Base-by-base conservation (phyloP, 2,888 invertebrate genomes). In the Crossocerus cetratus region DNA sequence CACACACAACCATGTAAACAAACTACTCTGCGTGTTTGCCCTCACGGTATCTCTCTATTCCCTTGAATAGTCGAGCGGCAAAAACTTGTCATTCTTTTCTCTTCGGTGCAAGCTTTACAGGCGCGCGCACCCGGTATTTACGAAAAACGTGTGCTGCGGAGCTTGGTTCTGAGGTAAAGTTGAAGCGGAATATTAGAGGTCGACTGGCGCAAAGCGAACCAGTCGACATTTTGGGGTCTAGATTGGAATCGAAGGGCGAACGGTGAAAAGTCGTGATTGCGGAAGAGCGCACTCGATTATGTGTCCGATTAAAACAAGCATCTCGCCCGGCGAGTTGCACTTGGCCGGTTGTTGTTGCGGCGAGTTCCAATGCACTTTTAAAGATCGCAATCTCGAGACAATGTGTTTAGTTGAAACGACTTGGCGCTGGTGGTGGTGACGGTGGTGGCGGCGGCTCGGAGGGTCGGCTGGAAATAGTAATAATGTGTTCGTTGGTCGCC, bases 391-490 rank as follows among this genome's bases (percentile, higher is more conserved):
- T 75, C 68, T 67, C 42, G 42, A 61, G 43, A 62, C 45, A 72
- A 72, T 67, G 65, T 56, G 77, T 74, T 77, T 64, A 61, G 62
- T 20, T 22, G 49, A 61, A 62, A 65, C 66, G 22, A 32, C 53
- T 75, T 56, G 56, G 60, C 14, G 55, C 20, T n/a, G n/a, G n/a
- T n/a, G n/a, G n/a, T n/a, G n/a, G n/a, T n/a, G 22, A 5, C 61
- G 45, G 42, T 44, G 14, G 45, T 69, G 59, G 65, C 53, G 74
- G 71, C 65, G 53, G 55, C 44, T 49, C 1, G 3, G 49, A 49
- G 16, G 63, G 20, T 53, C 18, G 18, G 21, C 60, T 14, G 56
- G 56, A 21, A 71, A 74, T 56, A 54, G 71, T 67, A 64, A 71
- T 71, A 67, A 71, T 65, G 65, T 32, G 64, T 68, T 58, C 23